Evolutionary conservation across 2,797 vertebrate genomes (phyloP), one percentile per base, ranked within the genome.

Genomic region (Bufotes viridis): DNA sequence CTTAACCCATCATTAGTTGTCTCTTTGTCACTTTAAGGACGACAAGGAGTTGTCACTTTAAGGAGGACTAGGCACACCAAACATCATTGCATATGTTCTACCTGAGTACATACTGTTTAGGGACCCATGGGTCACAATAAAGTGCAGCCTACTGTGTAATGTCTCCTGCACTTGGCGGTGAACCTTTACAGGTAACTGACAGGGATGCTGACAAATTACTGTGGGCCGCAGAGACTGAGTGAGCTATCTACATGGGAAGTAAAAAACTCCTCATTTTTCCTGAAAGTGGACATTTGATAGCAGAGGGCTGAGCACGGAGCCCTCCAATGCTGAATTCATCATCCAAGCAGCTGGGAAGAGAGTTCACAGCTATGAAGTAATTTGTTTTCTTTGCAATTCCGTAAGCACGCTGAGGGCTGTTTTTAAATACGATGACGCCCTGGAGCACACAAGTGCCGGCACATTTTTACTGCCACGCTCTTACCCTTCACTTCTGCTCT

Each of bases 361-460:
- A 67, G 69, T 85, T 86, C 79, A 58, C 20, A 75, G 70, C 78
- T 3, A 57, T 67, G 20, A 22, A 76, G 34, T 89, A 89, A 89
- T 89, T 86, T 34, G 17, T 67, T 89, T 89, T 86, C 72, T 82
- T 58, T 86, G 84, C 72, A 22, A 55, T 70, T 85, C 87, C 78
- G 76, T 65, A 42, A 81, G 87, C 78, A 49, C 67, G 83, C 83
- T 53, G 29, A 49, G 12, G 76, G 84, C 84, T 29, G n/a, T n/a
- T 75, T 76, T 82, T 82, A 86, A 86, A 34, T 86, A 57, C 69
- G 78, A 82, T 86, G 24, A 78, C 42, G 34, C 15, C 84, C 58
- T 14, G 24, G 67, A 78, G 58, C 70, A 57, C 13, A 29, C 8
- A 22, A 85, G 61, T 13, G 29, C 24, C 53, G 34, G 26, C 34